These are phyloP conservation scores for Plodia interpunctella DNA, from an alignment of 1,140 invertebrate genomes.

Conservation along the genomic window DNA sequence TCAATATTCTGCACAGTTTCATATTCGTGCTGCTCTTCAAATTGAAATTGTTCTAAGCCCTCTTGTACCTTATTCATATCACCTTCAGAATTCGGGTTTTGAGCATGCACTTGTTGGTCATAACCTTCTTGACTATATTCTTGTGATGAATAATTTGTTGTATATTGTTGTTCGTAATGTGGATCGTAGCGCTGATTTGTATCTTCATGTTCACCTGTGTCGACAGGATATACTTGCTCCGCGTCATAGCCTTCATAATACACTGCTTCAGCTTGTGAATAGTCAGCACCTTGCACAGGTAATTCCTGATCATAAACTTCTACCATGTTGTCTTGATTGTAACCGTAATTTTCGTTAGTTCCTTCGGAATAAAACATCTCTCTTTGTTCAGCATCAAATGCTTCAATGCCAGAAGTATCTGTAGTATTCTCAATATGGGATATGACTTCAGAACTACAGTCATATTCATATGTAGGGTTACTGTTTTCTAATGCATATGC, in stretches of 20 bases:
- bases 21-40: constrained; percentile 20
- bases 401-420: constrained; percentile 32
- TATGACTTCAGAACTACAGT: not conserved
- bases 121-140: constrained; percentile 22
- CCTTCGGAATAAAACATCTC: constrained; percentile 53
- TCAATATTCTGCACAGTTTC: constrained; percentile 27
- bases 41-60: constrained; percentile 17
- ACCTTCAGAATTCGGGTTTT: constrained; percentile 30
- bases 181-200: constrained; percentile 48
- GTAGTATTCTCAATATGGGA: constrained; percentile 11
- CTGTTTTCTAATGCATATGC: not conserved
- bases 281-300: constrained; percentile 25
- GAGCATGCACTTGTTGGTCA: constrained; percentile 19
- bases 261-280: constrained; percentile 38
- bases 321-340: constrained; percentile 20
- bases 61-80: constrained; percentile 13
- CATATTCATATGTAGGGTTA: not conserved
- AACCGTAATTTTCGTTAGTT: constrained; percentile 27
- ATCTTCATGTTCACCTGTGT: constrained; percentile 51
- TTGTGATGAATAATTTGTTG: constrained; percentile 19
- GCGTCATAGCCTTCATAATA: constrained; percentile 42
- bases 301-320: constrained; percentile 26
- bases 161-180: constrained; percentile 51
- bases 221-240: constrained; percentile 37
- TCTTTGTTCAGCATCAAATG: constrained; percentile 47